These are phyloP conservation scores for Plectrocnemia conspersa DNA, from an alignment of 1,140 invertebrate genomes.

Conservation along the genomic window DNA sequence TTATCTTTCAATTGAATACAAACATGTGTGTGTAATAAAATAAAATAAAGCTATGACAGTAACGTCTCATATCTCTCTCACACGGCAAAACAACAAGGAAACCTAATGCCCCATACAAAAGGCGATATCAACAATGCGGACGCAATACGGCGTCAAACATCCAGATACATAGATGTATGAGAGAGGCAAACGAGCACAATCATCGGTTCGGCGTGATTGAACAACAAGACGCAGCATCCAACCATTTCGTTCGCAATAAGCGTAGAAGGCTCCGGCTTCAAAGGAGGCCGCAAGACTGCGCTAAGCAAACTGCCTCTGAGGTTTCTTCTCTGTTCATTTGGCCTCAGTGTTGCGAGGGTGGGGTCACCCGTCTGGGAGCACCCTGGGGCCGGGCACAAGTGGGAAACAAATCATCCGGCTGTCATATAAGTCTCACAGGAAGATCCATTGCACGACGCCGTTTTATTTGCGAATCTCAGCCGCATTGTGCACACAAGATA, in stretches of 20 bases:
- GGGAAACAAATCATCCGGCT: slow-evolving; percentile 8
- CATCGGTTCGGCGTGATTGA: slow-evolving; percentile 1
- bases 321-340: neutral
- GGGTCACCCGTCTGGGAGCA: neutral
- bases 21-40: too few relatives aligned
- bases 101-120: too few relatives aligned
- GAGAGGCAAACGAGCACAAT: neutral
- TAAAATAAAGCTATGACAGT: too few relatives aligned
- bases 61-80: too few relatives aligned
- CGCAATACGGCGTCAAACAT: too few relatives aligned
- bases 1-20: too few relatives aligned
- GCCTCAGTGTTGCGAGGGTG: neutral
- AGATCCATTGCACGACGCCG: slow-evolving; percentile 5
- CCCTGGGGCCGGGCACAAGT: neutral
- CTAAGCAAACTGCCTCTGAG: slow-evolving; percentile 7
- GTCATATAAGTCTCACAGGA: slow-evolving; percentile 6
- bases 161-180: too few relatives aligned
- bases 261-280: slow-evolving; percentile 1
- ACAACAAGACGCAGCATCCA: neutral
- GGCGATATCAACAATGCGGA: too few relatives aligned
- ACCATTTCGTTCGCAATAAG: slow-evolving; percentile 4
- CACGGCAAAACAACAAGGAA: too few relatives aligned
- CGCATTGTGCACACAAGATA: too few relatives aligned
- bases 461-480: slow-evolving; percentile 8
- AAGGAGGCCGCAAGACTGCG: slow-evolving; percentile 1